Base-by-base conservation (phyloP, 2,888 invertebrate species). In the Digitonthophagus gazella region DNA sequence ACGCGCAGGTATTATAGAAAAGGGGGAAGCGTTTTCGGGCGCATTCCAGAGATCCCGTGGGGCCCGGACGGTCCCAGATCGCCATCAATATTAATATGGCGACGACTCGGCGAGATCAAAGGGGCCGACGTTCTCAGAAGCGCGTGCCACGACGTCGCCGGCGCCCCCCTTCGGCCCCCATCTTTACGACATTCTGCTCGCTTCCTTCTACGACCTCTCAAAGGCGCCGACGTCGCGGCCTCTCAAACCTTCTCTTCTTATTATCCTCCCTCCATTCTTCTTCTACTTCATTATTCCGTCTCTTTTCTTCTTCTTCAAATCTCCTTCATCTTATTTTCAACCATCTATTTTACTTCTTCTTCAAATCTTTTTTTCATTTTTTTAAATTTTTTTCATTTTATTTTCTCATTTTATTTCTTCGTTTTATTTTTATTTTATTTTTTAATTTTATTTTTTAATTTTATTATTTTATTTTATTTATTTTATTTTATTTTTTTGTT, bases 111-210 rank as follows among this genome's bases (percentile, higher is more conserved):
- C 15, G 15, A 69, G 66, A 69, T 69, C 69, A 69, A 69, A 78
- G 77, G 77, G 75, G 68, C 58, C 72, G 72, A 44, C 28, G 70
- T 78, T 78, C 78, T 74, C 71, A 76, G 79, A 79, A 79, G 78
- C 79, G 79, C 78, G 79, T 79, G 79, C 79, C 78, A 77, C 76
- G 75, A 77, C 74, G 75, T 72, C 74, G 64, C 18, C 75, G 77
- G 76, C 78, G 76, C 76, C 76, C 76, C 75, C 16, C 22, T 28
- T 67, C 69, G 69, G 69, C 72, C 71, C 71, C 71, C 71, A 67
- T 66, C 71, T 79, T 79, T 79, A 79, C 76, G 78, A 78, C 78
- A 77, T 78, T 77, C 78, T 77, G 77, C 72, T 74, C 75, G 73
- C 76, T 78, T 77, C 76, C 76, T 76, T 76, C 55, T 65, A 57